These are phyloP conservation scores for Squalus acanthias DNA, from an alignment of 2,797 vertebrate species.

Conservation along the genomic window DNA sequence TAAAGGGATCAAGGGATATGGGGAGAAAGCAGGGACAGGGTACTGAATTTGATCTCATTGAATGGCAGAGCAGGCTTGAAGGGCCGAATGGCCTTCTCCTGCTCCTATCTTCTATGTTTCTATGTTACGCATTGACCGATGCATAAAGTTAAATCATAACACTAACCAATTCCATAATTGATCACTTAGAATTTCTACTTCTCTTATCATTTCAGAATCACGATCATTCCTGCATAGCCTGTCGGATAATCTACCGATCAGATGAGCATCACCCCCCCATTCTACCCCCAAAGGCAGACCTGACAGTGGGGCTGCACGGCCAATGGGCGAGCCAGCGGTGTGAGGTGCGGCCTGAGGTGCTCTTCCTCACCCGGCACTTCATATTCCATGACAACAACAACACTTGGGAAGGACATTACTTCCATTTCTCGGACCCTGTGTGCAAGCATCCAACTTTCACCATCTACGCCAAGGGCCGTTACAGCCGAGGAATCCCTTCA, in stretches of 20 bases:
- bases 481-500: conserved; percentile 81
- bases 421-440: conserved; percentile 90
- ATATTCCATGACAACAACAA: conserved; percentile 91
- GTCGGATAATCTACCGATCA: conserved; percentile 80
- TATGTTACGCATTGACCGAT: not conserved
- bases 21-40: too few relatives aligned
- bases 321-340: conserved; percentile 96
- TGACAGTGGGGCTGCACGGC: conserved; percentile 78
- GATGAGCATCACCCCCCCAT: conserved; percentile 83
- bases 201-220: conserved; percentile 69
- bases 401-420: conserved; percentile 95
- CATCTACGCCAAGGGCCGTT: conserved; percentile 87
- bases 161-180: not conserved
- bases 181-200: not conserved
- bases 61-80: too few relatives aligned
- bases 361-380: conserved; percentile 95
- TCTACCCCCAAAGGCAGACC: conserved; percentile 75
- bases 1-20: too few relatives aligned
- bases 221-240: conserved; percentile 71
- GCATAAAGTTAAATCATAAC: not conserved
- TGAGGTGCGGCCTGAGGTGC: conserved; percentile 88
- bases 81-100: too few relatives aligned
- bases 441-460: conserved; percentile 93
- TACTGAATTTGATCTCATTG: too few relatives aligned
- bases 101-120: too few relatives aligned